Evolutionary conservation across 2,888 invertebrate species (phyloP), one percentile per base, ranked within the genome.

Genomic region (Papilio elwesi): DNA sequence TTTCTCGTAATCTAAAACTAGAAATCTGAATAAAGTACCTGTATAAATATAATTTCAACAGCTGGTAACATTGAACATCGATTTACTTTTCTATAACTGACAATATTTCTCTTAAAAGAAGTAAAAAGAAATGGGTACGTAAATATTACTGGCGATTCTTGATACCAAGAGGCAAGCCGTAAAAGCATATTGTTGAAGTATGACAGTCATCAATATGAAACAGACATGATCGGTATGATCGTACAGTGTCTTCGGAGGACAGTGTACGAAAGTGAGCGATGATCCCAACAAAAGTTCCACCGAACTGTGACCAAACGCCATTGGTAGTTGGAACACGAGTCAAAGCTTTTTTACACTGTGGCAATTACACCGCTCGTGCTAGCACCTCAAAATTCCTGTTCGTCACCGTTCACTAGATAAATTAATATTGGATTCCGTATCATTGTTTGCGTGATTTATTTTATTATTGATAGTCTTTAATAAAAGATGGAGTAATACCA

Each of bases 371-470:
- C 83, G 90, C 92, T 92, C 93, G 93, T 93, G 93, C 92, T 89
- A 88, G 88, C 85, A 90, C 88, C 90, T 90, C 87, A 83, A 89
- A 90, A 90, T 90, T 87, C 87, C 84, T 85, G 89, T 90, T 90
- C 88, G 92, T 92, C 92, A 92, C 85, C 84, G 86, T 90, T 78
- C 82, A 82, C 78, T 85, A 84, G 86, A 82, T 85, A 85, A 86
- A 83, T 82, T 83, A 68, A 80, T 79, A 82, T 87, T 79, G 87
- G 79, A 85, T 82, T 86, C 89, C 71, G 65, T 68, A 71, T 13
- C 26, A 38, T 51, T 43, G 6, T 43, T 26, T 64, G n/a, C 15
- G 15, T 12, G 36, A 26, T 49, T 26, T 65, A 51, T 51, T 65
- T 36, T 15, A 59, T 26, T 26, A 26, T 26, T 26, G 26, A 26